These are phyloP conservation scores for Menidia beryllina DNA, from an alignment of 2,113 vertebrate genomes.

Conservation along the genomic window DNA sequence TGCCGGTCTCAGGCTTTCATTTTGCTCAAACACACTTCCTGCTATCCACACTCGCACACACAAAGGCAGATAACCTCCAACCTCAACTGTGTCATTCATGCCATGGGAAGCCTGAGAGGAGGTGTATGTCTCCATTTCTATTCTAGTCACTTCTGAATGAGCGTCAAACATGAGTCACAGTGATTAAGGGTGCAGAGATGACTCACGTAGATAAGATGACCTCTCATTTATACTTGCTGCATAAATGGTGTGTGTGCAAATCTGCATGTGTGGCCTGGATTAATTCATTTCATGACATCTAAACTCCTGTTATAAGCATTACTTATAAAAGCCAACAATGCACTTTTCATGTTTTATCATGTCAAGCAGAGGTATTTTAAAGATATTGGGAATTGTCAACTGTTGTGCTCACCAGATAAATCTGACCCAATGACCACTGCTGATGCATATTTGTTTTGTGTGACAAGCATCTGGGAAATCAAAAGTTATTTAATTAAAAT, in stretches of 20 bases:
- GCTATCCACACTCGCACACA: slow-evolving; percentile 43
- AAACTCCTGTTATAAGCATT: slow-evolving; percentile 31
- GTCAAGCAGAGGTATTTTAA: slow-evolving; percentile 17
- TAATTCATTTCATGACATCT: slow-evolving; percentile 45
- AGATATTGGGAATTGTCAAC: slow-evolving; percentile 16
- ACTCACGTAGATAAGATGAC: slow-evolving; percentile 54
- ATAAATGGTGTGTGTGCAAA: slow-evolving; percentile 15
- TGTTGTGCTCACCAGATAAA: slow-evolving; percentile 5
- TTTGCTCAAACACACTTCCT: slow-evolving; percentile 54
- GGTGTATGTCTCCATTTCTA: slow-evolving; percentile 30
- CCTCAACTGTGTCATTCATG: slow-evolving; percentile 46
- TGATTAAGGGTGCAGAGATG: slow-evolving; percentile 58
- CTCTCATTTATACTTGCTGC: slow-evolving; percentile 29
- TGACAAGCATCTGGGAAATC: neutral
- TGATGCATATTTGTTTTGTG: neutral
- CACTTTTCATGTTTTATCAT: slow-evolving; percentile 27
- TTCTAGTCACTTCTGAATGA: slow-evolving; percentile 38
- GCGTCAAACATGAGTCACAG: slow-evolving; percentile 46
- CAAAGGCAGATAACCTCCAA: slow-evolving; percentile 45
- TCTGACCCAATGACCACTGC: neutral
- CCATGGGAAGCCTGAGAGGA: slow-evolving; percentile 48
- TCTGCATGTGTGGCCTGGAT: slow-evolving; percentile 21
- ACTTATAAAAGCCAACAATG: slow-evolving; percentile 3
- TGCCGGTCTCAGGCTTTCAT: slow-evolving; percentile 59
- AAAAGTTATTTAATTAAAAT: neutral